A percentile compares a stretch with the other conserved stretches of the same genome.
These are phyloP conservation scores for Ctenodactylus gundi DNA, from an alignment of 2,113 vertebrate species.

Conservation along the genomic window DNA sequence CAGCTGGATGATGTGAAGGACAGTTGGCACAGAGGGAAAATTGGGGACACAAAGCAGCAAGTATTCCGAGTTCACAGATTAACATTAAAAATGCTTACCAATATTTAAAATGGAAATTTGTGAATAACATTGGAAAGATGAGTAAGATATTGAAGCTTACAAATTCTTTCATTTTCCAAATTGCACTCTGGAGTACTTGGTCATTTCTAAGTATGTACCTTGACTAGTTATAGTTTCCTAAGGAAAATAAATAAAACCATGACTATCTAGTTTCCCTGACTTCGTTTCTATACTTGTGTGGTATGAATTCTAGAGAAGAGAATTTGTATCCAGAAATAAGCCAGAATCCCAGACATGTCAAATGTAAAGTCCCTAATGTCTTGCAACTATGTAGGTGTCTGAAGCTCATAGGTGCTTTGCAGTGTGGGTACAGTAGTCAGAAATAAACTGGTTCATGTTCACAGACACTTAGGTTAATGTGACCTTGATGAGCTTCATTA, in stretches of 20 bases:
- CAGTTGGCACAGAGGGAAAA: neutral
- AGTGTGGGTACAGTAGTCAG: neutral
- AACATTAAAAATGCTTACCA: neutral
- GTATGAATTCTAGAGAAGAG: neutral
- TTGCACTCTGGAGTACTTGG: neutral
- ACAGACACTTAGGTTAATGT: neutral
- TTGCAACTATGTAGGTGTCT: neutral
- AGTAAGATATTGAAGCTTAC: neutral
- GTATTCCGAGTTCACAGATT: neutral
- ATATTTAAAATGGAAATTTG: neutral
- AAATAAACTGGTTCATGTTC: neutral
- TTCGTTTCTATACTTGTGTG: neutral
- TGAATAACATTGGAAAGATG: neutral
- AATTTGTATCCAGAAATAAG: neutral
- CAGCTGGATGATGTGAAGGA: neutral
- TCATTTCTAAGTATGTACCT: neutral
- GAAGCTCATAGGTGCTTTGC: neutral
- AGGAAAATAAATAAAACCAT: neutral
- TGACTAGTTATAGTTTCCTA: neutral
- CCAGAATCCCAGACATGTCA: neutral
- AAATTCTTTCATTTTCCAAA: neutral
- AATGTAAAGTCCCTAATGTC: neutral
- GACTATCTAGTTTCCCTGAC: neutral
- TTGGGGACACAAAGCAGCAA: neutral
- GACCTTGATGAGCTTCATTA: neutral